Conservation (phyloP, 2,113 vertebrate genomes). For the Orthonyx spaldingii region DNA sequence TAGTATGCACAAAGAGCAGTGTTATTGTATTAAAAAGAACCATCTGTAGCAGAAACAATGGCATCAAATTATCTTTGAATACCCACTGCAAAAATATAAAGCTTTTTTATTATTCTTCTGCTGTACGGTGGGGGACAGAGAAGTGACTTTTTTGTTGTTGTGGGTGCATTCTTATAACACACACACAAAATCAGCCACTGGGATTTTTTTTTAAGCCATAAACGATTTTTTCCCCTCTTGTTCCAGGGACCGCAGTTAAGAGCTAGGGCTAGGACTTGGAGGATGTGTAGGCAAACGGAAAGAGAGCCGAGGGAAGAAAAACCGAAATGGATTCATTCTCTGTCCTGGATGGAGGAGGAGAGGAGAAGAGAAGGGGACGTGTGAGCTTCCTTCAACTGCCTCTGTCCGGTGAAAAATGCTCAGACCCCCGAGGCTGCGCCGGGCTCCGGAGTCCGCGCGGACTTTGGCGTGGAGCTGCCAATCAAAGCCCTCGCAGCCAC, state of each 20-base stretch:
- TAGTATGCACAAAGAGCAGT: constrained; percentile 98
- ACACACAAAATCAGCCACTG: constrained; percentile 88
- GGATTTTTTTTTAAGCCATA: constrained; percentile 92
- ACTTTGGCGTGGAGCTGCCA: constrained; percentile 79
- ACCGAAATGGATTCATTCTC: constrained; percentile 74
- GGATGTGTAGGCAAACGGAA: constrained; percentile 73
- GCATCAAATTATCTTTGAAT: constrained; percentile 99
- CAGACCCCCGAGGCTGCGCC: constrained; percentile 54
- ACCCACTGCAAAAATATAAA: constrained; percentile 99
- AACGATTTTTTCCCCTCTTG: constrained; percentile 89
- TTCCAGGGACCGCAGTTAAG: constrained; percentile 89
- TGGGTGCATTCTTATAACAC: constrained; percentile 94
- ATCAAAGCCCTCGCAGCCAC: constrained; percentile 80
- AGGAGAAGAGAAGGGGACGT: constrained; percentile 51
- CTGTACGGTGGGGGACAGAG: constrained; percentile 92
- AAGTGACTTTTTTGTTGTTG: constrained; percentile 99
- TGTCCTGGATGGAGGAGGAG: constrained; percentile 69
- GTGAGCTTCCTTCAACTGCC: constrained; percentile 54
- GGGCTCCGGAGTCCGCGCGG: constrained; percentile 62
- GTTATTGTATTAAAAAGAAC: constrained; percentile 99
- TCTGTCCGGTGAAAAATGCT: constrained; percentile 70
- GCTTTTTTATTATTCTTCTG: constrained; percentile 92
- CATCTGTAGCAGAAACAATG: constrained; percentile 99
- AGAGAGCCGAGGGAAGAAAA: constrained; percentile 71
- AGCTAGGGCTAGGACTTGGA: constrained; percentile 78